These are phyloP conservation scores for Pherbina coryleti DNA, from an alignment of 2,888 invertebrate genomes.

Conservation along the genomic window DNA sequence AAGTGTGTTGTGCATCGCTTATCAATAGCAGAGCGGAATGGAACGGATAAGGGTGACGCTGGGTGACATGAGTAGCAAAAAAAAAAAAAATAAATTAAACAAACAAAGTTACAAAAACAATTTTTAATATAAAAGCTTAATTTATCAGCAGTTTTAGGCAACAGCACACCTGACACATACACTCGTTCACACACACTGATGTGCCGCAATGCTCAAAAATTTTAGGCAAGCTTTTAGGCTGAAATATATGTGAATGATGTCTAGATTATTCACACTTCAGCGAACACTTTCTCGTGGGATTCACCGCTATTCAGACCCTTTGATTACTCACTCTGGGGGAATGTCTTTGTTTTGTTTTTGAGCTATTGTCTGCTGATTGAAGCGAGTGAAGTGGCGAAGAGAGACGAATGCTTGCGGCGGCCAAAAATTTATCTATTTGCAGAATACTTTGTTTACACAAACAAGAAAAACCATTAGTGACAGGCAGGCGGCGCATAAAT, in stretches of 20 bases:
- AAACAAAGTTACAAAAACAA: neutral
- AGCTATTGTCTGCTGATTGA: too few relatives aligned
- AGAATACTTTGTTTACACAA: too few relatives aligned
- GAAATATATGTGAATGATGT: neutral
- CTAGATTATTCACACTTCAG: neutral
- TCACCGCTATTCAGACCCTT: neutral
- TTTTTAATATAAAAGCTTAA: neutral
- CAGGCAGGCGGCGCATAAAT: too few relatives aligned
- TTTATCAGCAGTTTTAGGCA: neutral
- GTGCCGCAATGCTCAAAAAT: neutral
- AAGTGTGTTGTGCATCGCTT: neutral
- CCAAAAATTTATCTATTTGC: too few relatives aligned
- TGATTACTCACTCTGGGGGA: too few relatives aligned
- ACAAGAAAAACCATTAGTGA: too few relatives aligned
- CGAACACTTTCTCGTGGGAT: neutral
- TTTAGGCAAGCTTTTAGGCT: neutral
- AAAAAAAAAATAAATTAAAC: neutral
- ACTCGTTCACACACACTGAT: neutral
- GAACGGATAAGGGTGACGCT: neutral
- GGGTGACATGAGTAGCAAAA: neutral
- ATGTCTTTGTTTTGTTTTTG: too few relatives aligned
- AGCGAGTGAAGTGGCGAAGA: too few relatives aligned
- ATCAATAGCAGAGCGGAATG: neutral
- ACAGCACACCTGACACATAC: neutral
- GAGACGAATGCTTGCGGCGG: too few relatives aligned